Base-by-base conservation (phyloP, 2,113 vertebrate genomes). In the Labeo catla region DNA sequence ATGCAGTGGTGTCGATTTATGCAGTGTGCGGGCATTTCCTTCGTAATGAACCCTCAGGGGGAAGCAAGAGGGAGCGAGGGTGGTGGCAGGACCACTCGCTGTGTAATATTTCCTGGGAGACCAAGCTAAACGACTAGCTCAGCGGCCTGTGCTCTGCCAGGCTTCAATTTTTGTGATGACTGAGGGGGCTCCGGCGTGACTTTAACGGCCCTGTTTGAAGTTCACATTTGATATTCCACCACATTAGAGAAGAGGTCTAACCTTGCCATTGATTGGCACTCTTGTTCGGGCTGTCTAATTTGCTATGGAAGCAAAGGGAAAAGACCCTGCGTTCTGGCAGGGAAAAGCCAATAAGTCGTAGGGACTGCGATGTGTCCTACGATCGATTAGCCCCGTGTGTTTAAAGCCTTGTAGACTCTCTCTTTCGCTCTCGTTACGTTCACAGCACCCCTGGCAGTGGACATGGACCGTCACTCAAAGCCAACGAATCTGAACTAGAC, bases 1-100 rank as follows among this genome's bases (percentile, higher is more conserved):
- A 79, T 78, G 81, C 19, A 49, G 78, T 47, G 50, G 85, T 90
- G 85, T 90, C 65, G 72, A 84, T 86, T 89, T 87, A 87, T 87
- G 86, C 65, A 52, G 79, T 36, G 65, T 11, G 63, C 19, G 47
- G 78, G 70, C 79, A 68, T 87, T 88, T 90, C 81, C 78, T 87
- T 68, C 11, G 66, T 87, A 87, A 89, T 85, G 85, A 87, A 87
- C 78, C 78, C 85, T 68, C 83, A 28, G 8, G 52, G 88, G 82
- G 81, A 84, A 5, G 36, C 47, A 19, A 11, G 52, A 49, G 23
- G 54, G 23, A 80, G 84, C 4, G 52, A 78, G 73, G 63, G 65
- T 59, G 57, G 73, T 72, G 77, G 77, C 28, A 15, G 82, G 83
- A 61, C 43, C 49, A 43, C 70, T 86, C 73, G 85, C 49, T 63